phyloP scores from a whole-genome alignment of 2,888 invertebrate genomes.

The Athalia circularis region DNA sequence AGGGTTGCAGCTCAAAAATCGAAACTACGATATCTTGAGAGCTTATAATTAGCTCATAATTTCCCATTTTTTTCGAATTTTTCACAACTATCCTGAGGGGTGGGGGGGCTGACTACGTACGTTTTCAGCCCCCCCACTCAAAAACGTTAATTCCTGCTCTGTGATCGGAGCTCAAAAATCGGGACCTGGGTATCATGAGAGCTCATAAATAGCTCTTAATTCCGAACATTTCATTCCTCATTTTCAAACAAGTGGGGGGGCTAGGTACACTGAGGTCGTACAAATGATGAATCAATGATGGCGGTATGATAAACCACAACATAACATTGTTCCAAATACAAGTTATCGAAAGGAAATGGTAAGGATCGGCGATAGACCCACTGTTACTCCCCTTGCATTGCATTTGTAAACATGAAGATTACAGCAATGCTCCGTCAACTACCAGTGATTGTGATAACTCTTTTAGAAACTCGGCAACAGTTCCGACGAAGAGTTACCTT shows the following conservation, averaged over 20 bases:
- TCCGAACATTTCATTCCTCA: background rate
- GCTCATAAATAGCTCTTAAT: constrained; percentile 10
- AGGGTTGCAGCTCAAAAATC: background rate
- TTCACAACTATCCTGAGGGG: background rate
- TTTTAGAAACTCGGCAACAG: too few species aligned
- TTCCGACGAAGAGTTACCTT: too few species aligned
- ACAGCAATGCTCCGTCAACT: too few species aligned
- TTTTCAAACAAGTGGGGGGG: background rate
- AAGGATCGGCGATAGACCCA: too few species aligned
- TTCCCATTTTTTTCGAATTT: background rate
- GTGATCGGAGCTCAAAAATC: constrained; percentile 16
- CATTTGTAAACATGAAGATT: too few species aligned
- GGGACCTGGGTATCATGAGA: background rate
- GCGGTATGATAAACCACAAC: too few species aligned
- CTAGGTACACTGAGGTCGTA: constrained; percentile 3
- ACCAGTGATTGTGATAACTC: too few species aligned
- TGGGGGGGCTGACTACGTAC: background rate
- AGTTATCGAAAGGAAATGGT: too few species aligned
- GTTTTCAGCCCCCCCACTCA: background rate
- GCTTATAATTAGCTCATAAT: background rate
- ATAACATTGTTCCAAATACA: background rate
- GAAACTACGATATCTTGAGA: background rate
- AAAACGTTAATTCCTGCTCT: constrained; percentile 20
- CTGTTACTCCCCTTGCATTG: too few species aligned
- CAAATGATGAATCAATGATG: too few species aligned